Evolutionary conservation across 1,140 invertebrate species (phyloP).

Genomic region (Brachystomella parvula): DNA sequence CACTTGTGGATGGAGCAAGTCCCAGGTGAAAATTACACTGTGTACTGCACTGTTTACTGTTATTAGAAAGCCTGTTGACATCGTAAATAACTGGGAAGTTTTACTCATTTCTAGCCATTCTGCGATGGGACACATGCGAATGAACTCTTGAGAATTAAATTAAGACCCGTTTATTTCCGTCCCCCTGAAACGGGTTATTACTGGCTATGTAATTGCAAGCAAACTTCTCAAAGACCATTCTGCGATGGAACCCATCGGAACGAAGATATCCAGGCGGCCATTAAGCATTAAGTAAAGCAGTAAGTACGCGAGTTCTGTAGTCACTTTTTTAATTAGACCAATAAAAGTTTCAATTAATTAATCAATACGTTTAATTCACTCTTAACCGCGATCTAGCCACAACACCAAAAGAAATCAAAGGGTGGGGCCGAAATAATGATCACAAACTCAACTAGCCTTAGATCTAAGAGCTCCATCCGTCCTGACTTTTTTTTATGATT

Average conservation of each 20-base stretch:
- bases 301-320: too few species aligned
- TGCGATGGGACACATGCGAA: conserved; percentile 87
- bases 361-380: too few species aligned
- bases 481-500: too few species aligned
- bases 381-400: background rate
- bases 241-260: conserved; percentile 87
- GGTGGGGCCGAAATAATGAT: background rate
- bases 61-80: conserved; percentile 18
- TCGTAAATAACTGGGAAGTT: background rate
- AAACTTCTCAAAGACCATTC: conserved; percentile 86
- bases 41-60: background rate
- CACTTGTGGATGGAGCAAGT: conserved; percentile 81
- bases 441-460: background rate
- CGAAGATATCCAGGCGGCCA: conserved; percentile 35
- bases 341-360: too few species aligned
- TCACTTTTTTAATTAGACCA: too few species aligned
- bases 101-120: conserved; percentile 63
- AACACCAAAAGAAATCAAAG: background rate
- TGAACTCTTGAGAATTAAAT: conserved; percentile 51
- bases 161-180: conserved; percentile 66
- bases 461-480: background rate
- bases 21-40: conserved; percentile 50
- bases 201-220: conserved; percentile 98
- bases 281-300: conserved; percentile 6
- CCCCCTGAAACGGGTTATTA: conserved; percentile 87